Conservation (phyloP, 2,797 vertebrate species). For the Cynodonichthys magdalenae region DNA sequence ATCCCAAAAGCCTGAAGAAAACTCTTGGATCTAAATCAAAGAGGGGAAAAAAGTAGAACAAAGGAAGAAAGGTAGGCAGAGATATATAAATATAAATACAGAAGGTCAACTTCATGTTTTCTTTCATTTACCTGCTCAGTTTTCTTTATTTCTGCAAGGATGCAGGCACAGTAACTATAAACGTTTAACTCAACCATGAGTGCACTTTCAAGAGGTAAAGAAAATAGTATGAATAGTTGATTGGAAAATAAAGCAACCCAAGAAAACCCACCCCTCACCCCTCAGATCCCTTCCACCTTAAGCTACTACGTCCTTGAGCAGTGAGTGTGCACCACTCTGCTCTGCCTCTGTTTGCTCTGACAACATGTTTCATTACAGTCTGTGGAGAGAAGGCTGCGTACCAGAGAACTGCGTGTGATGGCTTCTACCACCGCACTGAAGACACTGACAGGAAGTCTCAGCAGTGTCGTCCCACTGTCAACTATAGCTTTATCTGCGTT, state of each 20-base stretch:
- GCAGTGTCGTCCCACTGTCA: conserved; percentile 95
- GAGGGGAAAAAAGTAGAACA: conserved; percentile 1
- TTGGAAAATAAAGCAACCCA: conserved; percentile 6
- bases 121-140: conserved; percentile 44
- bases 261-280: conserved; percentile 5
- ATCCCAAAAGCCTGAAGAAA: conserved; percentile 93
- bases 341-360: conserved; percentile 55
- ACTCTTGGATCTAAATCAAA: conserved; percentile 86
- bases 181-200: conserved; percentile 51
- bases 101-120: conserved; percentile 41
- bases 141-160: conserved; percentile 35
- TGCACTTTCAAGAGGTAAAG: conserved; percentile 18
- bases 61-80: background rate
- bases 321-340: conserved; percentile 34
- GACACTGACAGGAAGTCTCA: conserved; percentile 93
- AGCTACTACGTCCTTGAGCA: conserved; percentile 50
- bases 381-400: conserved; percentile 69
- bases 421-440: conserved; percentile 90
- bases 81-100: conserved; percentile 24
- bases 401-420: conserved; percentile 87
- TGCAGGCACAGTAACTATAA: conserved; percentile 31
- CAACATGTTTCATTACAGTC: conserved; percentile 57
- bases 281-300: conserved; percentile 26
- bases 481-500: conserved; percentile 97
- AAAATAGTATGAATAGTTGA: conserved; percentile 16